These are phyloP conservation scores for Pristis pectinata DNA, from an alignment of 2,797 vertebrate genomes.

Conservation along the genomic window DNA sequence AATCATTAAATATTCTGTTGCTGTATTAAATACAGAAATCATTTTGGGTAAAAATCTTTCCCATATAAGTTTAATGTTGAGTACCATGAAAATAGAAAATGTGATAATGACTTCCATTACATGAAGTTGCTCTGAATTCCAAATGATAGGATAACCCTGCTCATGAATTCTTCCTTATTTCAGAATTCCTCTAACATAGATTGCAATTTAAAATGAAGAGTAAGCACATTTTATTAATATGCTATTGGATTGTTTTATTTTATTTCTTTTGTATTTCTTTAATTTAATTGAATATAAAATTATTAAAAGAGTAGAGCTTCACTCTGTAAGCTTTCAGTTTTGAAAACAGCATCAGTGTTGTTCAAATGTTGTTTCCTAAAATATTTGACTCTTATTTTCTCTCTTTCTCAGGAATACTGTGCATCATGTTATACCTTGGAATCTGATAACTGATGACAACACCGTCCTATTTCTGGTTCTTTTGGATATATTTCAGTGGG, in stretches of 20 bases:
- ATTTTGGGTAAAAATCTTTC: neutral
- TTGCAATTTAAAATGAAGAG: neutral
- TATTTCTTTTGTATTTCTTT: neutral
- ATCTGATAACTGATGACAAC: constrained; percentile 1
- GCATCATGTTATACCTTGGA: neutral
- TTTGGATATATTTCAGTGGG: constrained; percentile 1
- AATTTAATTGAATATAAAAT: no score
- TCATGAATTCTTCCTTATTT: neutral
- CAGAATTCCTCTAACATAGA: neutral
- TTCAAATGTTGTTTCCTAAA: neutral
- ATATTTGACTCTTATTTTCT: neutral
- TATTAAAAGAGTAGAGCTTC: no score
- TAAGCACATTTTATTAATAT: neutral
- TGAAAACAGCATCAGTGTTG: neutral
- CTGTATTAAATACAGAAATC: neutral
- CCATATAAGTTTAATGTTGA: neutral
- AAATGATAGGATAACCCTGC: neutral
- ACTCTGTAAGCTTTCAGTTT: neutral
- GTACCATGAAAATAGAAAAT: neutral
- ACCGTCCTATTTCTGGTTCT: constrained; percentile 7
- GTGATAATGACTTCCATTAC: neutral
- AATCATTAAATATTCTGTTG: neutral
- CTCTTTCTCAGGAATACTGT: constrained; percentile 9
- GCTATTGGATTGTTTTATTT: neutral
- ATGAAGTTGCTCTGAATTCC: neutral